phyloP scores from a whole-genome alignment of 2,888 invertebrate species.

The Caradrina kadenii region DNA sequence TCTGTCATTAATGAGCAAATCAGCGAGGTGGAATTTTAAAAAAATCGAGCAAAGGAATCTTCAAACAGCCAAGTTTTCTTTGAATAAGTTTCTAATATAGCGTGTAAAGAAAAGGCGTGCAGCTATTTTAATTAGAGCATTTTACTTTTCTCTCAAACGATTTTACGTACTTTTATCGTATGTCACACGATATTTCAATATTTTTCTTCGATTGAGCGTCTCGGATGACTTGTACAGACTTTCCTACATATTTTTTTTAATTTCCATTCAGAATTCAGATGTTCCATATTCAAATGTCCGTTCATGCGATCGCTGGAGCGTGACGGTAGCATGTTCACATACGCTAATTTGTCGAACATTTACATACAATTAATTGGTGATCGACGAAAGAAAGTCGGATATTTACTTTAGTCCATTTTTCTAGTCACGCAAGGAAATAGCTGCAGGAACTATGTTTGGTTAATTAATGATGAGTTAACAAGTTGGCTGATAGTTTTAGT shows the following conservation, averaged over 20 bases:
- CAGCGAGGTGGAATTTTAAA: slow-evolving; percentile 33
- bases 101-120: slow-evolving; percentile 54
- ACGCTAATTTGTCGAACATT: slow-evolving; percentile 27
- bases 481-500: background rate
- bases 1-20: slow-evolving; percentile 44
- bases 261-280: slow-evolving; percentile 39
- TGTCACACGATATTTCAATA: slow-evolving; percentile 60
- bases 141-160: slow-evolving; percentile 62
- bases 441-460: slow-evolving; percentile 10
- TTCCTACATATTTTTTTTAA: slow-evolving; percentile 52
- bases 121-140: slow-evolving; percentile 56
- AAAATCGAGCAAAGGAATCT: slow-evolving; percentile 45
- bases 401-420: slow-evolving; percentile 21
- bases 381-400: slow-evolving; percentile 53
- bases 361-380: slow-evolving; percentile 35
- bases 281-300: slow-evolving; percentile 52
- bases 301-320: slow-evolving; percentile 16
- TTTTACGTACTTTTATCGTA: slow-evolving; percentile 42
- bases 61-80: slow-evolving; percentile 33
- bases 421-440: slow-evolving; percentile 32
- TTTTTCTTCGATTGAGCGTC: slow-evolving; percentile 40
- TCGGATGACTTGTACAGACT: slow-evolving; percentile 60
- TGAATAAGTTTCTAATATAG: slow-evolving; percentile 62
- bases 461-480: background rate
- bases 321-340: slow-evolving; percentile 42